Evolutionary conservation across 2,797 vertebrate genomes (phyloP).

Genomic region (Sebastolobus alascanus): DNA sequence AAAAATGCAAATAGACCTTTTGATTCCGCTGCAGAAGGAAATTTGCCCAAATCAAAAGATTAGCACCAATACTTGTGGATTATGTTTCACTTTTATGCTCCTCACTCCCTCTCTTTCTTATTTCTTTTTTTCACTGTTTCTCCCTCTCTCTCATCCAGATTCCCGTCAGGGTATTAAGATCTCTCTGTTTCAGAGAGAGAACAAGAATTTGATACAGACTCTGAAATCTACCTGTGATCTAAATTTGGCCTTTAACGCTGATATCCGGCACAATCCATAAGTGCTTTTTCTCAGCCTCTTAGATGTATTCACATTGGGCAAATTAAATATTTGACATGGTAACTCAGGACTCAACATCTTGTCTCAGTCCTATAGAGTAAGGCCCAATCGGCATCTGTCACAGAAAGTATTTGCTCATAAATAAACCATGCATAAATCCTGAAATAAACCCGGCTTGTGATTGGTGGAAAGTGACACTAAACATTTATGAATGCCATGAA

Average conservation of each 20-base stretch:
- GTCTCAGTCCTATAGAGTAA: background rate
- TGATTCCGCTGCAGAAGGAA: slow-evolving; percentile 72
- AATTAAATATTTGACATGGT: slow-evolving; percentile 32
- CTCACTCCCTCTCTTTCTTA: slow-evolving; percentile 20
- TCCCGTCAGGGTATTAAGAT: slow-evolving; percentile 50
- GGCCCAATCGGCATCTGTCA: slow-evolving; percentile 19
- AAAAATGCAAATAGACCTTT: slow-evolving; percentile 78
- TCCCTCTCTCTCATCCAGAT: slow-evolving; percentile 41
- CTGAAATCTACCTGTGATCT: slow-evolving; percentile 59
- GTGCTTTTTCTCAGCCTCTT: slow-evolving; percentile 31
- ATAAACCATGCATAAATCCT: slow-evolving; percentile 26
- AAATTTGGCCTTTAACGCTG: slow-evolving; percentile 33
- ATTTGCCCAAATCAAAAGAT: slow-evolving; percentile 77
- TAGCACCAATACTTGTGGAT: slow-evolving; percentile 72
- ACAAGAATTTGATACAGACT: slow-evolving; percentile 24
- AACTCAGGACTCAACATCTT: slow-evolving; percentile 15
- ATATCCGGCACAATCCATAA: slow-evolving; percentile 8
- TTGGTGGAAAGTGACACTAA: slow-evolving; percentile 56
- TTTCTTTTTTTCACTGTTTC: slow-evolving; percentile 2
- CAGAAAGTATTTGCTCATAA: slow-evolving; percentile 15
- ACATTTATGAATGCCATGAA: slow-evolving; percentile 65
- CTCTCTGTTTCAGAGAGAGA: slow-evolving; percentile 29
- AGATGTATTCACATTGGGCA: slow-evolving; percentile 10
- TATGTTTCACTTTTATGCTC: slow-evolving; percentile 71
- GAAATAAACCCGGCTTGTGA: slow-evolving; percentile 18